phyloP scores from a whole-genome alignment of 1,140 invertebrate species.

The Aphelenchoides fujianensis region DNA sequence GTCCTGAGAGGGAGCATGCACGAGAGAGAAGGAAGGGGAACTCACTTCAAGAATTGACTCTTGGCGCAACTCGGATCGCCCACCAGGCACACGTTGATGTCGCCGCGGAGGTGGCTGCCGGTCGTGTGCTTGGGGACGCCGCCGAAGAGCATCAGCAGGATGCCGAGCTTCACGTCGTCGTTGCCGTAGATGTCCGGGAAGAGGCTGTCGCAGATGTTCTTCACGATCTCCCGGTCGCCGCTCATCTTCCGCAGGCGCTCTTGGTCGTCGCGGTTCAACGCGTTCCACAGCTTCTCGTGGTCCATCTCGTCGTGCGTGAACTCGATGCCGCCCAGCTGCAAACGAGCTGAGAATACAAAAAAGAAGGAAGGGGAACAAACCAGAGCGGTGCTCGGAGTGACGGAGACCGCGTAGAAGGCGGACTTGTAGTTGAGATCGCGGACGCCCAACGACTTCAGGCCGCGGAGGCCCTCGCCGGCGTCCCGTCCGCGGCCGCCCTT shows the following conservation, averaged over 20 bases:
- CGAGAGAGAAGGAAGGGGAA: conserved; percentile 25
- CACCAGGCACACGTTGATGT: conserved; percentile 95
- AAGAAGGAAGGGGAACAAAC: conserved; percentile 27
- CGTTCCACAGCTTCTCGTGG: conserved; percentile 83
- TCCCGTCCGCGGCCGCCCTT: conserved; percentile 67
- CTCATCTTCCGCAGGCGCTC: conserved; percentile 95
- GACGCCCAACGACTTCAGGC: conserved; percentile 87
- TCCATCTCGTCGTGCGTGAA: conserved; percentile 74
- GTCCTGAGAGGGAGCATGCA: conserved; percentile 60
- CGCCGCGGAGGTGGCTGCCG: conserved; percentile 79
- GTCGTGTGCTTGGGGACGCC: conserved; percentile 89
- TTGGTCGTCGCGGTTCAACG: conserved; percentile 92
- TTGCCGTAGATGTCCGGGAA: conserved; percentile 97
- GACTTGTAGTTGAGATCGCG: conserved; percentile 90
- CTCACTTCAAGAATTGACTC: conserved; percentile 90
- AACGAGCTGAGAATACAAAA: conserved; percentile 20
- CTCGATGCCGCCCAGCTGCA: conserved; percentile 66
- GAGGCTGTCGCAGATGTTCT: conserved; percentile 84
- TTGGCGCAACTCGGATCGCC: conserved; percentile 98
- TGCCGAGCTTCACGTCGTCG: conserved; percentile 91
- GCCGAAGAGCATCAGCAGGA: conserved; percentile 93
- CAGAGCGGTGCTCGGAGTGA: conserved; percentile 73
- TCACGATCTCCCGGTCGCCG: conserved; percentile 82
- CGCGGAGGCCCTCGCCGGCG: conserved; percentile 81
- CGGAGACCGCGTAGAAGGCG: conserved; percentile 88